Percentiles rank a stretch among this genome's conserved stretches.
Conservation (phyloP, 2,888 invertebrate genomes). For the Carpatolechia fugitivella region DNA sequence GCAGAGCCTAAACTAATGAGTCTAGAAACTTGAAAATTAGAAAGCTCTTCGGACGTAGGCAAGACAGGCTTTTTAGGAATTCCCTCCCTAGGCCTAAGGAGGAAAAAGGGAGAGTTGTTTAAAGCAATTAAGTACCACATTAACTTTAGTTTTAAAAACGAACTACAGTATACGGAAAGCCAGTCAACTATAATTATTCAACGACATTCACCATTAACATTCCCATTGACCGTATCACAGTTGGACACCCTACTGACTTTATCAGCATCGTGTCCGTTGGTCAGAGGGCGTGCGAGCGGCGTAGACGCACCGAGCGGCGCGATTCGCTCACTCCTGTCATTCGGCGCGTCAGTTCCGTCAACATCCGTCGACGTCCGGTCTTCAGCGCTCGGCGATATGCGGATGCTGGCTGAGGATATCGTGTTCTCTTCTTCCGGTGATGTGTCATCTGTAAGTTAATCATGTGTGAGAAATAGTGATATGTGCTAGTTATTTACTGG, state of each 20-base stretch:
- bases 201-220: conserved; percentile 49
- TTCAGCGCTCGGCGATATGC: conserved; percentile 54
- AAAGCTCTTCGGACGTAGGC: no score
- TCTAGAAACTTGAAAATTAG: no score
- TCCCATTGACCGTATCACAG: conserved; percentile 56
- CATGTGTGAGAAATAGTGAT: background rate
- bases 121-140: no score
- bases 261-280: conserved; percentile 51
- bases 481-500: no score
- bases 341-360: background rate
- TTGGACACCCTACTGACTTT: conserved; percentile 21
- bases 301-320: conserved; percentile 44
- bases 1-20: no score
- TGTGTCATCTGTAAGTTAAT: conserved; percentile 45
- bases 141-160: no score
- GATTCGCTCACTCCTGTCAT: background rate
- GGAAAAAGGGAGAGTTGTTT: no score
- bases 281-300: conserved; percentile 42
- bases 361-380: conserved; percentile 19
- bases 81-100: no score
- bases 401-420: conserved; percentile 64
- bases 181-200: background rate
- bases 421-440: conserved; percentile 62
- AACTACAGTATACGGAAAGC: no score
- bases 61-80: no score